phyloP scores from a whole-genome alignment of 2,113 vertebrate species.

The Ranitomeya variabilis region DNA sequence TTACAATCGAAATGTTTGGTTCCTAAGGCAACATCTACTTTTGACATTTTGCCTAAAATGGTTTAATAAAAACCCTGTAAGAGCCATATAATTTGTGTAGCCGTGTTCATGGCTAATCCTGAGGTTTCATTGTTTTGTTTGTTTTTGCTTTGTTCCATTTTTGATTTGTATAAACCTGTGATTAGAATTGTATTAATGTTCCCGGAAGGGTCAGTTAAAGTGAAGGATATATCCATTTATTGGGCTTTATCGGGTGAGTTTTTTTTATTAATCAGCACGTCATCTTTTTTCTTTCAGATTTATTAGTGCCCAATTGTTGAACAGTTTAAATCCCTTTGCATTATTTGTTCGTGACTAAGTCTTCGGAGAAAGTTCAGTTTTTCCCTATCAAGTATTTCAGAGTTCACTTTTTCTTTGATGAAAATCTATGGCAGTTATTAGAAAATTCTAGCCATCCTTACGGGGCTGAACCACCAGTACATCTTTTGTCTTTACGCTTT shows the following conservation, averaged over 20 bases:
- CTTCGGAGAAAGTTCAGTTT: not conserved
- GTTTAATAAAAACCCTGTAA: not conserved
- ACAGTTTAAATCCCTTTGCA: not conserved
- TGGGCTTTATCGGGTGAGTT: no score
- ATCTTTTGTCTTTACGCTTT: not conserved
- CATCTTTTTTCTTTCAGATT: not conserved
- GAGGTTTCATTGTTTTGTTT: not conserved
- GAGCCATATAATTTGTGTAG: not conserved
- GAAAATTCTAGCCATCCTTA: not conserved
- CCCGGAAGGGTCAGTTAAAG: not conserved
- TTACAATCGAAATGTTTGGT: not conserved
- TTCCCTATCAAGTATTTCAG: not conserved
- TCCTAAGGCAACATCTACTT: not conserved
- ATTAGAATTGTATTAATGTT: not conserved
- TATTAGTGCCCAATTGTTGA: not conserved
- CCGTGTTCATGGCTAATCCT: conserved; percentile 1
- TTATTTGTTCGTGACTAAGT: not conserved
- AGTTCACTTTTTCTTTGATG: not conserved
- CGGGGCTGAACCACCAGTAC: not conserved
- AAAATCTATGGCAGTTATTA: not conserved
- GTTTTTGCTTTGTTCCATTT: not conserved
- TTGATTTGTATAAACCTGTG: not conserved
- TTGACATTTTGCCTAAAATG: not conserved
- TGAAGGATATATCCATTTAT: no score
- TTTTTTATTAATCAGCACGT: not conserved